Evolutionary conservation across 2,113 vertebrate species (phyloP), one percentile per base, ranked within the genome.

Genomic region (Oplegnathus fasciatus): DNA sequence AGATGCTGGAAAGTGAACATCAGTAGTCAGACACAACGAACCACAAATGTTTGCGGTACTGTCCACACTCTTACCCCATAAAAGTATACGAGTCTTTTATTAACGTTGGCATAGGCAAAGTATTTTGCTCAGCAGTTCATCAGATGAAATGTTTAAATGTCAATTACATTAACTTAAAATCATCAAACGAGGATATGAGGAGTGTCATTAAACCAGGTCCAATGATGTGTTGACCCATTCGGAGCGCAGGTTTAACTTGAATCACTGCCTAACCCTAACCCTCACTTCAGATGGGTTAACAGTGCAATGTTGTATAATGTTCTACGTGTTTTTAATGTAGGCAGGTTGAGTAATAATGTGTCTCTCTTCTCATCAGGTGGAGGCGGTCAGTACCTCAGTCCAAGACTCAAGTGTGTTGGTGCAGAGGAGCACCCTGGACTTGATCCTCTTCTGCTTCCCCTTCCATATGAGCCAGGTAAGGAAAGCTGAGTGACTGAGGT

Each of bases 391-490:
- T 90, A 99, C 97, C 17, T 99, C 98, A 4, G 98, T 99, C 46
- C 98, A 99, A 92, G 98, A 99, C 89, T 98, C 98, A 64, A 99
- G 98, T 94, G 98, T 99, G 75, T 93, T 99, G 86, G 98, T 99
- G 14, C 98, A 99, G 93, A 97, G 98, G 89, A 99, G 98, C 94
- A 99, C 98, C 0, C 92, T 99, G 91, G 98, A 99, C 90, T 97
- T 99, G 81, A 99, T 99, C 80, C 97, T 99, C 72, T 99, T 99
- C 94, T 99, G 98, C 92, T 99, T 99, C 94, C 98, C 98, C 55
- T 99, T 99, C 91, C 98, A 99, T 89, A 98, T 99, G 98, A 99
- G 98, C 93, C 98, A 99, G 97, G 98, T 99, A 93, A 90, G 32
- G 24, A 55, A 24, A 62, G 26, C 52, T 44, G 54, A 44, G 52